Conservation (phyloP, 2,888 invertebrate species). For the Pollenia labialis region DNA sequence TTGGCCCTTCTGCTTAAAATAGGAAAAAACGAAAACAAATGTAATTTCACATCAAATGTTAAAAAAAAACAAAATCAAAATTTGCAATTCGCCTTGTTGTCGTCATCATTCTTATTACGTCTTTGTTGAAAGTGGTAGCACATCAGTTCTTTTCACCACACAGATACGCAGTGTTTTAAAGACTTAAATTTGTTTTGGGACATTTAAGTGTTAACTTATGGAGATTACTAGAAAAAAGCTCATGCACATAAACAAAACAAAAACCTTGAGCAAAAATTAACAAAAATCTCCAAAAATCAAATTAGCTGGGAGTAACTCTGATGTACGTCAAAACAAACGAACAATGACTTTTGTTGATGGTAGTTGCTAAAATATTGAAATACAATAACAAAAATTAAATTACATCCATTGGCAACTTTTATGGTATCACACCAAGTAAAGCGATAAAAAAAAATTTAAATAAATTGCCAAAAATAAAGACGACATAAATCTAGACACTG, state of each 20-base stretch:
- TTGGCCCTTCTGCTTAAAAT: slow-evolving; percentile 1
- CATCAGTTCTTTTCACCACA: neutral
- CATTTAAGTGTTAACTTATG: too few species aligned
- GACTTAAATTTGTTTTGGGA: neutral
- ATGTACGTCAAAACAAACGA: slow-evolving; percentile 14
- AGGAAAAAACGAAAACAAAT: neutral
- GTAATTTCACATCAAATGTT: neutral
- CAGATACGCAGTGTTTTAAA: neutral
- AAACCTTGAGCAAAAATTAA: too few species aligned
- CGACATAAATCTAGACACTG: slow-evolving; percentile 48
- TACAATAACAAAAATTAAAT: slow-evolving; percentile 27
- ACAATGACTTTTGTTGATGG: slow-evolving; percentile 7
- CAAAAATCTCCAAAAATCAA: too few species aligned
- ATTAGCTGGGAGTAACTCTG: neutral
- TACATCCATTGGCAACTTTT: slow-evolving; percentile 41
- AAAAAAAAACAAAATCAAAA: slow-evolving; percentile 12
- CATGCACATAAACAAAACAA: too few species aligned
- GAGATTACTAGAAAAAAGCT: too few species aligned
- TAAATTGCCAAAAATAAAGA: slow-evolving; percentile 35
- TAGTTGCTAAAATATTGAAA: neutral
- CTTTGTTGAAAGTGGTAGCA: too few species aligned
- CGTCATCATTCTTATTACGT: neutral
- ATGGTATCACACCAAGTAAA: slow-evolving; percentile 11
- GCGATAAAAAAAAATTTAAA: slow-evolving; percentile 5
- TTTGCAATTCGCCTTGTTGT: neutral